phyloP scores from a whole-genome alignment of 2,888 invertebrate species.

The Bombylius major region DNA sequence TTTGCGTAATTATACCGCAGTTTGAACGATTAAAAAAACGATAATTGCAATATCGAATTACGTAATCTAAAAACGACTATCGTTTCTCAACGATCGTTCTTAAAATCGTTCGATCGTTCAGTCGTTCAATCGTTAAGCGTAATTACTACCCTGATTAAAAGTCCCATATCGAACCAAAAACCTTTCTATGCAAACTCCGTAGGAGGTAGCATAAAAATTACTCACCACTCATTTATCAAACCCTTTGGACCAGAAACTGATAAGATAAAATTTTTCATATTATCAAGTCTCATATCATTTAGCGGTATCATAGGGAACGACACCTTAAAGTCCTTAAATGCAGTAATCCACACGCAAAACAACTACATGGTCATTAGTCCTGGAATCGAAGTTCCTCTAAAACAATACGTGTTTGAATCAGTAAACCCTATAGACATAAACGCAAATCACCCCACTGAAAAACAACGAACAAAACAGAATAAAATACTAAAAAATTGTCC shows the following conservation, averaged over 20 bases:
- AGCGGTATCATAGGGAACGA: background rate
- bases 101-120: too few relatives aligned
- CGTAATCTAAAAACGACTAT: too few relatives aligned
- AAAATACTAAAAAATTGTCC: background rate
- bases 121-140: too few relatives aligned
- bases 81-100: too few relatives aligned
- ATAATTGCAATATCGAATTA: too few relatives aligned
- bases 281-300: background rate
- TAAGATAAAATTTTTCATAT: background rate
- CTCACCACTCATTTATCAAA: slow-evolving; percentile 7
- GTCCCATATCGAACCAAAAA: slow-evolving; percentile 7
- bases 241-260: slow-evolving; percentile 1
- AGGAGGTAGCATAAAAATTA: slow-evolving; percentile 7
- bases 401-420: slow-evolving; percentile 1
- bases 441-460: background rate
- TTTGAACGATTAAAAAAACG: too few relatives aligned
- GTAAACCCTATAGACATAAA: slow-evolving; percentile 3
- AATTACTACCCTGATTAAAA: slow-evolving; percentile 1
- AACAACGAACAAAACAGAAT: background rate
- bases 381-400: background rate
- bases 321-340: background rate
- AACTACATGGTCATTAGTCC: background rate
- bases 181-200: slow-evolving; percentile 9
- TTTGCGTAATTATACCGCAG: too few relatives aligned
- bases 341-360: background rate